Percentiles rank a stretch among this genome's conserved stretches.
These are phyloP conservation scores for Desmophyllum pertusum DNA, from an alignment of 92 coral and sea anemone genomes.

Conservation along the genomic window DNA sequence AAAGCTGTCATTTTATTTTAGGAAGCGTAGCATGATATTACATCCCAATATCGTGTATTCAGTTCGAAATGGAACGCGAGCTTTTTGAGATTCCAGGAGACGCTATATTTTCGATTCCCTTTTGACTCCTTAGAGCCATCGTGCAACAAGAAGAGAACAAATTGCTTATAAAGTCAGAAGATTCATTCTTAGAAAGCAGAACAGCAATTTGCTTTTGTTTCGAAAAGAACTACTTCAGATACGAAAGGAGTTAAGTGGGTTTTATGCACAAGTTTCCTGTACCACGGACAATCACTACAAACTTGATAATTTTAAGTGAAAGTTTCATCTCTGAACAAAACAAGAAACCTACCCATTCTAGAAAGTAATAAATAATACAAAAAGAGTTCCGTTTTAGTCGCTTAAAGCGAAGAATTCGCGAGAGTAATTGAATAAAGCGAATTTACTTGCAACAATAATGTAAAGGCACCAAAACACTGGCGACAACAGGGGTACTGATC, in stretches of 20 bases:
- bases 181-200: neutral
- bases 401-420: constrained; percentile 1
- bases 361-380: neutral
- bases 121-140: neutral
- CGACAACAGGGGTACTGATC: neutral
- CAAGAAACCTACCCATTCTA: neutral
- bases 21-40: neutral
- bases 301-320: neutral
- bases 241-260: constrained; percentile 11
- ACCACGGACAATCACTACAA: neutral
- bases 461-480: neutral
- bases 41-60: neutral
- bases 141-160: constrained; percentile 2
- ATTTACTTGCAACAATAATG: neutral
- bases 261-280: neutral
- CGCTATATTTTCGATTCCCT: neutral
- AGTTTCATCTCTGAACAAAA: neutral
- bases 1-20: neutral
- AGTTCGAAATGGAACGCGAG: neutral
- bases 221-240: constrained; percentile 2
- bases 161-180: neutral
- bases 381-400: neutral
- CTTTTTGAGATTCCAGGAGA: neutral
- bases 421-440: neutral
- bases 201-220: constrained; percentile 7